Evolutionary conservation across 1,140 invertebrate species (phyloP), one percentile per base, ranked within the genome.

Genomic region (Harpegnathos saltator): DNA sequence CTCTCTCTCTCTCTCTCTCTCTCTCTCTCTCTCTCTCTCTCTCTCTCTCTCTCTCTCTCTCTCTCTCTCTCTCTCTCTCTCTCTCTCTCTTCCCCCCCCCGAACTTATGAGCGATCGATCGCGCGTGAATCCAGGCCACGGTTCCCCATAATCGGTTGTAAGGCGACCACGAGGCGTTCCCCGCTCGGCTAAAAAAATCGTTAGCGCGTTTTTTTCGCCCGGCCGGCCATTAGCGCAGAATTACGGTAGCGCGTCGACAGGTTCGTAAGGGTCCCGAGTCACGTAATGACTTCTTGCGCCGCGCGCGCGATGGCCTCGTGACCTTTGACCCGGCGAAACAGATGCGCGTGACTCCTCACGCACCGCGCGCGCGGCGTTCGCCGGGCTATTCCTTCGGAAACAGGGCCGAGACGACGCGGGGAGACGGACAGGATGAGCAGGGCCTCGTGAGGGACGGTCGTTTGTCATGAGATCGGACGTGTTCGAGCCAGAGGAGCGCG

Each of bases 201-300:
- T 80, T 80, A 80, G 75, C 54, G 38, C 75, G 38, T 44, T 44
- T 74, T n/a, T 82, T 69, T 78, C 59, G 14, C 15, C 0, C 44
- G 38, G 26, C 12, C 38, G 50, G 75, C 59, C 63, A 80, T 80
- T 80, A 80, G 65, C 65, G 52, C 52, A 56, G 38, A 81, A 77
- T 63, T 58, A 58, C 61, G 11, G 26, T 58, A 54, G 69, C 84
- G 84, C 81, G 84, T 81, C 74, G 68, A 74, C 86, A 62, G 66
- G 15, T 52, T 19, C 14, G 75, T 83, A 83, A 74, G 80, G 59
- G 65, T 78, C 77, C 52, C 52, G 5, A 69, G 87, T 88, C 86
- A 85, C 83, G 87, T 85, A 88, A 88, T 66, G 59, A 83, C 62
- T 85, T 89, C 73, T 82, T 54, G 68, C 19, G 69, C 44, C 24